Conservation (phyloP, 64 coral and sea anemone species). For the Catalaphyllia jardinei region DNA sequence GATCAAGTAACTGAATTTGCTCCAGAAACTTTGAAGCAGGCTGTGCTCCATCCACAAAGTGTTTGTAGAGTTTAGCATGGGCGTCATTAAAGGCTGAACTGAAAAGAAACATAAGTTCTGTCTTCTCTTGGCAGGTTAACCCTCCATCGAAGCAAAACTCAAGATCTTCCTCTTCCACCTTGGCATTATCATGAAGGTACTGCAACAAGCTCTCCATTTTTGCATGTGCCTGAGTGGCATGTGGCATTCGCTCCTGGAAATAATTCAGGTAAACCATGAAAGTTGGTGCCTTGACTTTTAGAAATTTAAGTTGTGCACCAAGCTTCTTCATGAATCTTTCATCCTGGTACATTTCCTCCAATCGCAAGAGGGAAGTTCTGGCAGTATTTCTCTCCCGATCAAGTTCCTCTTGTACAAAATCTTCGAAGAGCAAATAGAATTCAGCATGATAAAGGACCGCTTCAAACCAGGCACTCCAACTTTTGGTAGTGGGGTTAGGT, state of each 20-base stretch:
- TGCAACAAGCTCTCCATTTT: conserved; percentile 38
- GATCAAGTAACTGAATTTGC: no score
- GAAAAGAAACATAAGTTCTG: conserved; percentile 1
- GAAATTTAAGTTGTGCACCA: conserved; percentile 9
- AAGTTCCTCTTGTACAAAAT: conserved; percentile 30
- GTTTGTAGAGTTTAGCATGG: conserved; percentile 17
- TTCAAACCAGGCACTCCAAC: conserved; percentile 50
- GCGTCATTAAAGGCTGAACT: conserved; percentile 32
- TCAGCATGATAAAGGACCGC: conserved; percentile 44
- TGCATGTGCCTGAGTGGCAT: conserved; percentile 23
- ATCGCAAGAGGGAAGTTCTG: conserved; percentile 29
- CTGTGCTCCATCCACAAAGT: conserved; percentile 43
- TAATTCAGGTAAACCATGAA: conserved; percentile 22
- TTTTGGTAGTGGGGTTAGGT: conserved; percentile 47
- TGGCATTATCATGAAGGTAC: conserved; percentile 37
- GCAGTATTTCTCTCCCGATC: background rate
- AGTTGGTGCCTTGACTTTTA: conserved; percentile 34
- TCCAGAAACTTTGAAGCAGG: background rate
- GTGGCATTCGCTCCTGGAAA: conserved; percentile 47
- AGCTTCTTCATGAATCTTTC: conserved; percentile 22
- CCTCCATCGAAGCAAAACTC: conserved; percentile 1
- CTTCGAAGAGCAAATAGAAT: background rate
- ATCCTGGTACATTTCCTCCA: conserved; percentile 36
- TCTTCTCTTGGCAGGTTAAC: background rate
- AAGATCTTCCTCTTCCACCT: conserved; percentile 17